phyloP scores from a whole-genome alignment of 2,113 vertebrate species.

The Solea senegalensis region DNA sequence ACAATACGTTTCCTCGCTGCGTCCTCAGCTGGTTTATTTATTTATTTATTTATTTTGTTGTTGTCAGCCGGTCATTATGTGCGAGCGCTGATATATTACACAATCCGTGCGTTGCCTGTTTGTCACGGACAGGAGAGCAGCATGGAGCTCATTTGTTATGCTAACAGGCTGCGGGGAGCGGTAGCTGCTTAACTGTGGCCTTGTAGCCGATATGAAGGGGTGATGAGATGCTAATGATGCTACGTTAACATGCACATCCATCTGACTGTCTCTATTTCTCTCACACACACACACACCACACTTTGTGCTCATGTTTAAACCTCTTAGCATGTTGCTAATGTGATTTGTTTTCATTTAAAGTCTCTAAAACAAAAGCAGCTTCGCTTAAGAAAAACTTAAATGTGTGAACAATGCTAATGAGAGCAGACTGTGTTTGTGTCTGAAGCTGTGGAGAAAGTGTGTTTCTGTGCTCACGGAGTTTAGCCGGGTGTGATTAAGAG shows the following conservation, averaged over 20 bases:
- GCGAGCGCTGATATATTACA: constrained; percentile 16
- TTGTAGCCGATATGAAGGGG: not conserved
- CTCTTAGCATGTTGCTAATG: not conserved
- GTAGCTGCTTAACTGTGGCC: constrained; percentile 6
- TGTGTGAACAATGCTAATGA: too few species aligned
- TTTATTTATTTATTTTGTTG: constrained; percentile 8
- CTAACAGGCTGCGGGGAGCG: constrained; percentile 1
- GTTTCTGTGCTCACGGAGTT: too few species aligned
- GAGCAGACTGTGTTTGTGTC: too few species aligned
- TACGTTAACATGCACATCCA: not conserved
- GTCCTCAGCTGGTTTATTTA: constrained; percentile 22
- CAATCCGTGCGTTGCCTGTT: not conserved
- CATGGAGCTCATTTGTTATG: not conserved
- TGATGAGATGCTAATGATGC: constrained; percentile 18
- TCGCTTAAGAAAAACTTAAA: too few species aligned
- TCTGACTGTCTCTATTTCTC: not conserved
- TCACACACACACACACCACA: constrained; percentile 1
- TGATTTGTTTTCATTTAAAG: not conserved
- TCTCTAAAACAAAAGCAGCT: too few species aligned
- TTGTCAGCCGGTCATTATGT: constrained; percentile 19
- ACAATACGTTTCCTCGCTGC: constrained; percentile 3
- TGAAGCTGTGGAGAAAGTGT: too few species aligned
- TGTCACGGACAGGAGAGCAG: not conserved
- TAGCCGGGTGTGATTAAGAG: too few species aligned
- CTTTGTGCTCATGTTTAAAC: not conserved